Evolutionary conservation across 2,113 vertebrate genomes (phyloP), one percentile per base, ranked within the genome.

Genomic region (Propithecus coquereli): DNA sequence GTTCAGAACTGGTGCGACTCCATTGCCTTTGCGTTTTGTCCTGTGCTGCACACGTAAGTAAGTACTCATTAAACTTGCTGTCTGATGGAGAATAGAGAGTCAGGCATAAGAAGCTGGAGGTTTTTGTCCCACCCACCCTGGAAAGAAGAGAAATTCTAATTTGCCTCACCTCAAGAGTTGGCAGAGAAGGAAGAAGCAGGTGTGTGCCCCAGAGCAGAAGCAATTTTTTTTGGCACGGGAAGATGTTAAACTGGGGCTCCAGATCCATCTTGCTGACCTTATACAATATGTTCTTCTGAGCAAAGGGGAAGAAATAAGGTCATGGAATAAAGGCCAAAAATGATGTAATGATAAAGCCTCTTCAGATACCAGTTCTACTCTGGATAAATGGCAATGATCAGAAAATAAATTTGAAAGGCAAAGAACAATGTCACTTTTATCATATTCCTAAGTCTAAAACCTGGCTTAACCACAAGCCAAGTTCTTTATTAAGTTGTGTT

Each of bases 261-360:
- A 80, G 79, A 91, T 95, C 82, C 79, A 88, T 95, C 89, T 86
- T 93, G 57, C 95, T 94, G 87, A 97, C 95, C 95, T 97, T 94
- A 76, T 57, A 32, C 96, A 96, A 86, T 94, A 95, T 94, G 94
- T 96, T 93, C 94, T 79, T 23, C 52, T 59, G 73, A 89, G 66
- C 16, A 77, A 57, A 94, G 71, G 40, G 59, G 43, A 86, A 95
- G 85, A 93, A 92, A 95, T 71, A 86, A 96, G 94, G 94, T 95
- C 85, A 57, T 17, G 82, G 96, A 87, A 84, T 63, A 61, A 88
- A 97, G 66, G 91, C 91, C 97, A 95, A 61, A 27, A 57, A 91
- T 95, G 96, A 96, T 40, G 97, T 97, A 65, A 93, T 43, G 43
- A 50, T 30, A 82, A 90, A 87, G 30, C 20, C 20, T 91, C 65